These are phyloP conservation scores for Drosophila nikananu DNA, from an alignment of 1,140 invertebrate genomes.

Conservation along the genomic window DNA sequence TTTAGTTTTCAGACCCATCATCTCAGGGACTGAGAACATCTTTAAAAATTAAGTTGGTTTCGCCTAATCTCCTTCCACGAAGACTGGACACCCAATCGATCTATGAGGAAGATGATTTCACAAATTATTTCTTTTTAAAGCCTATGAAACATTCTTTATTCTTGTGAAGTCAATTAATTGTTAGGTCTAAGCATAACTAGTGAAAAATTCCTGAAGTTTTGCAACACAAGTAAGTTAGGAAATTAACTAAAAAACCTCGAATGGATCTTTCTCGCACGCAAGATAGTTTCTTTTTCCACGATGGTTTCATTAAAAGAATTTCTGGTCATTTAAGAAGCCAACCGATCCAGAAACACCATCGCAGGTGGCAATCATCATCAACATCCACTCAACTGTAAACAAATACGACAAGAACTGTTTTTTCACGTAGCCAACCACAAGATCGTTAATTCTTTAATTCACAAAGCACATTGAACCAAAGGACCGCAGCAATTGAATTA, in stretches of 20 bases:
- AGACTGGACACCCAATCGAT: neutral
- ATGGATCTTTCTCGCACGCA: conserved; percentile 7
- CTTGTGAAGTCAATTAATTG: conserved; percentile 22
- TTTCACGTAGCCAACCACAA: conserved; percentile 56
- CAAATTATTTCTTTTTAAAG: conserved; percentile 9
- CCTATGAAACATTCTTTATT: conserved; percentile 46
- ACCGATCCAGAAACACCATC: neutral
- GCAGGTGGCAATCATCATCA: conserved; percentile 11
- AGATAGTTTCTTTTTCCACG: neutral
- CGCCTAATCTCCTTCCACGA: neutral
- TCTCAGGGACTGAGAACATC: too few species aligned
- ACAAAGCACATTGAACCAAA: conserved; percentile 50
- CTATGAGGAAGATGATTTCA: neutral
- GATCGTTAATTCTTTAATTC: conserved; percentile 63
- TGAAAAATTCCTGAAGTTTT: conserved; percentile 44
- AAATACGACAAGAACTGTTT: conserved; percentile 42
- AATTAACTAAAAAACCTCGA: conserved; percentile 2
- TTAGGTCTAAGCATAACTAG: conserved; percentile 37
- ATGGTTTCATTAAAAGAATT: neutral
- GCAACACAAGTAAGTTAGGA: neutral
- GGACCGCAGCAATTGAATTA: conserved; percentile 48
- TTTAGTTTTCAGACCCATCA: neutral
- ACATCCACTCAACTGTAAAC: conserved; percentile 32
- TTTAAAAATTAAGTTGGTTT: neutral
- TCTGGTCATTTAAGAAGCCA: neutral